Conservation (phyloP, 2,888 invertebrate species). For the Lamproptera curius region DNA sequence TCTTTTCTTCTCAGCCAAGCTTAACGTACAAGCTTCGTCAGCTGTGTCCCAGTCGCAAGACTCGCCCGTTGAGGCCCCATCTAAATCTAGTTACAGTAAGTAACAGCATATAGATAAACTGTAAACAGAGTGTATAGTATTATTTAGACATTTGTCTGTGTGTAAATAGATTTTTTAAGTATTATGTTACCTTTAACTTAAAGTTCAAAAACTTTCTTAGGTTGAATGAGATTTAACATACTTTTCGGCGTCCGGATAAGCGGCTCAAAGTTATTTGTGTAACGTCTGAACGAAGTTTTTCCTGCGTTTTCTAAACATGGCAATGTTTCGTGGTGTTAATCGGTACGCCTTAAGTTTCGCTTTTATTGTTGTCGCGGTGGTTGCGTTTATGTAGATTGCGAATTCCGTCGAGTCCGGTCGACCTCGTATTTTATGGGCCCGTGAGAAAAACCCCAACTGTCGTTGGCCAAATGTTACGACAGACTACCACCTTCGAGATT, state of each 20-base stretch:
- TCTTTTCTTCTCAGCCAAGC: conserved; percentile 50
- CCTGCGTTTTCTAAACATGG: neutral
- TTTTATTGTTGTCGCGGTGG: neutral
- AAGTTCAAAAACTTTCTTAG: too few species aligned
- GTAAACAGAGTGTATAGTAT: too few species aligned
- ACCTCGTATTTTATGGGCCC: conserved; percentile 9
- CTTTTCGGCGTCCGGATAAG: too few species aligned
- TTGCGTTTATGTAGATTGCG: conserved; percentile 1
- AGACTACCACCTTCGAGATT: neutral
- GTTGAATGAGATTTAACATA: too few species aligned
- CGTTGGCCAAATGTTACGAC: conserved; percentile 6
- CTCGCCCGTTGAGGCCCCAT: conserved; percentile 41
- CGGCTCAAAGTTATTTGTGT: too few species aligned
- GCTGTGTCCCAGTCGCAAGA: conserved; percentile 34
- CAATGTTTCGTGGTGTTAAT: conserved; percentile 1
- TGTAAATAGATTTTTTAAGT: too few species aligned
- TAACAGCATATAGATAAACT: too few species aligned
- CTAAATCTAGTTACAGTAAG: conserved; percentile 62
- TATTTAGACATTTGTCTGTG: too few species aligned
- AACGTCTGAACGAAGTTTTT: neutral
- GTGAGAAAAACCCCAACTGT: conserved; percentile 6
- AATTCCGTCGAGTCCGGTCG: neutral
- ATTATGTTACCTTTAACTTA: too few species aligned
- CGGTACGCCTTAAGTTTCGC: neutral
- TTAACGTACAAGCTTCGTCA: conserved; percentile 40